Conservation (phyloP, 2,888 invertebrate species). For the Poecilus cupreus region DNA sequence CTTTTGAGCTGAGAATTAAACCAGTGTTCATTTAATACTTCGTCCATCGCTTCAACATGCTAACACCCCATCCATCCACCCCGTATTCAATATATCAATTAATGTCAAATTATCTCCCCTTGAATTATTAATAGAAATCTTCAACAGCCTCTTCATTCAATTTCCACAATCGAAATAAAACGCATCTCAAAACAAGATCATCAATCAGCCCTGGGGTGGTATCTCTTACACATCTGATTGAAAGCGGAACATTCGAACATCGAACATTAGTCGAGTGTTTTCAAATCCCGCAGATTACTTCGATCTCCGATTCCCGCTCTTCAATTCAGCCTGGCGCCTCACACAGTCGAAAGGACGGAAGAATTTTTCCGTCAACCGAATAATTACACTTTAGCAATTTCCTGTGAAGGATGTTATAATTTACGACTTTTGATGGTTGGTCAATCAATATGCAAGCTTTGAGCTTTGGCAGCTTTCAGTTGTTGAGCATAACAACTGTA, state of each 20-base stretch:
- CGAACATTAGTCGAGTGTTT: neutral
- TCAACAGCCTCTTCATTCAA: neutral
- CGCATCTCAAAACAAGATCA: neutral
- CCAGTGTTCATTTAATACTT: too few relatives aligned
- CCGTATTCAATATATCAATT: too few relatives aligned
- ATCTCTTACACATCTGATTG: neutral
- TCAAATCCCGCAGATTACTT: neutral
- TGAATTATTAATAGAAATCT: neutral
- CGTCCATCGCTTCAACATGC: too few relatives aligned
- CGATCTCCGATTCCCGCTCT: neutral
- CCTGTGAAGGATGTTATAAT: slow-evolving; percentile 1
- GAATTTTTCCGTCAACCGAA: slow-evolving; percentile 27
- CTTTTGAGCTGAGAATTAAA: too few relatives aligned
- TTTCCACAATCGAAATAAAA: neutral
- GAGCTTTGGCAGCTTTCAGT: neutral
- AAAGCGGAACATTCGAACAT: neutral
- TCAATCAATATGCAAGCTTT: slow-evolving; percentile 15
- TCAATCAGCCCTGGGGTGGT: neutral
- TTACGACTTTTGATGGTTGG: slow-evolving; percentile 8
- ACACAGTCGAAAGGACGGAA: neutral
- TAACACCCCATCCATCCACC: too few relatives aligned
- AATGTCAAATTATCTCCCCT: neutral
- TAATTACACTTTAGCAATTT: slow-evolving; percentile 40
- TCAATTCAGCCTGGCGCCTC: neutral
- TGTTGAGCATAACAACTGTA: neutral